phyloP scores from a whole-genome alignment of 2,888 invertebrate species.

The Rhamphomyia laevipes region DNA sequence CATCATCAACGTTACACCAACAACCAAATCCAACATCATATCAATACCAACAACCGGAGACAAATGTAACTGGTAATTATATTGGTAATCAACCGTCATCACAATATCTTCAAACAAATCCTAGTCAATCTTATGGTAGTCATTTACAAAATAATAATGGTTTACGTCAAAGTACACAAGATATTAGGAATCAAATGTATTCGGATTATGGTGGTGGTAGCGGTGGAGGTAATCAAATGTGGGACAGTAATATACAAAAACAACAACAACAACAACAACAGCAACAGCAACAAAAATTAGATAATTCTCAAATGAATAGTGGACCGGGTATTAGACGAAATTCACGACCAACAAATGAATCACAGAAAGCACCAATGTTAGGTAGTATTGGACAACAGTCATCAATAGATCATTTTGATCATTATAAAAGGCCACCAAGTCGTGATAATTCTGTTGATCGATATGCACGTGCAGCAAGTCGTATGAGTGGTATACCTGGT shows the following conservation, averaged over 20 bases:
- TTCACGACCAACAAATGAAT: constrained; percentile 40
- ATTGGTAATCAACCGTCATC: background rate
- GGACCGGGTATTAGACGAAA: constrained; percentile 35
- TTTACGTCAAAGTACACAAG: background rate
- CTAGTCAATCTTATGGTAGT: background rate
- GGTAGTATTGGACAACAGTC: constrained; percentile 42
- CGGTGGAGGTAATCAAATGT: constrained; percentile 4
- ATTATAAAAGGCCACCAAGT: constrained; percentile 85
- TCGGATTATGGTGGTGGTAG: constrained; percentile 7
- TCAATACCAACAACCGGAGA: constrained; percentile 2
- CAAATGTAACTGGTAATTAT: background rate
- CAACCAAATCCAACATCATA: constrained; percentile 20
- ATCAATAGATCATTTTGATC: constrained; percentile 85
- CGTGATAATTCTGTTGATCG: constrained; percentile 77
- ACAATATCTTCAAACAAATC: background rate
- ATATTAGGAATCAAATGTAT: constrained; percentile 8
- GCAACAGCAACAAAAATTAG: constrained; percentile 18
- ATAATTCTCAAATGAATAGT: background rate
- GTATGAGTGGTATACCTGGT: constrained; percentile 40
- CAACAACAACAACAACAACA: constrained; percentile 16
- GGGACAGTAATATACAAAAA: constrained; percentile 7
- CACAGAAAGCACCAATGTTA: constrained; percentile 42
- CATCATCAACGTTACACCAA: constrained; percentile 16
- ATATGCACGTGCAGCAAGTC: constrained; percentile 57
- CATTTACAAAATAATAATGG: background rate